These are phyloP conservation scores for Nothocercus nigrocapillus DNA, from an alignment of 2,113 vertebrate species.

Conservation along the genomic window DNA sequence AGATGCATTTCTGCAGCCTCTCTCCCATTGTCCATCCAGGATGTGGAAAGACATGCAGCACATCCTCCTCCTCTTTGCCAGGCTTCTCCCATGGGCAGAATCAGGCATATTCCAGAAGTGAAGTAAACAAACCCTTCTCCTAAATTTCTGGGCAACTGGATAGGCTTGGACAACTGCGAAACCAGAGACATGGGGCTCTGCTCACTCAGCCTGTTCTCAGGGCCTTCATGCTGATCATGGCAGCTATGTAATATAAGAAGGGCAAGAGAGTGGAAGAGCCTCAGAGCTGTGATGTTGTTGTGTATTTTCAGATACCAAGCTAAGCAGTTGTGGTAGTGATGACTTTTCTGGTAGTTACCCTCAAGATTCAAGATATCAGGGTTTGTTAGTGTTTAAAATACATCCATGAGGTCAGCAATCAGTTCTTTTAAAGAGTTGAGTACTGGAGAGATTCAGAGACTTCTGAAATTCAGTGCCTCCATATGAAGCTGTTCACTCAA, in stretches of 20 bases:
- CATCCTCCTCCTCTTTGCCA: too few relatives aligned
- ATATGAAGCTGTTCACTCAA: neutral
- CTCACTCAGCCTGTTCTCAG: neutral
- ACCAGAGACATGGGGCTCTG: neutral
- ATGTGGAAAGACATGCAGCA: neutral
- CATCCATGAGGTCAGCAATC: neutral
- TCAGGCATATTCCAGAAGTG: neutral
- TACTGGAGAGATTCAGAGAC: neutral
- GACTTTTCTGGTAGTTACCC: neutral
- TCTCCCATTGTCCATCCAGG: neutral
- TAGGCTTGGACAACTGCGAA: neutral
- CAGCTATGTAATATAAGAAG: neutral
- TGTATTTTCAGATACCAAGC: neutral
- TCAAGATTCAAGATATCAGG: neutral
- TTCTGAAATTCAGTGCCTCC: neutral
- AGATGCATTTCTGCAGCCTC: neutral
- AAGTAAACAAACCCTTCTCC: neutral
- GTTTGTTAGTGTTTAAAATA: neutral
- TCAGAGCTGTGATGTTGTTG: neutral
- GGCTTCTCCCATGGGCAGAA: neutral
- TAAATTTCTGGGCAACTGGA: neutral
- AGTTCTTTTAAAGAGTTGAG: neutral
- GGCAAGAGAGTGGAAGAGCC: neutral
- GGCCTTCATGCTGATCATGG: neutral
- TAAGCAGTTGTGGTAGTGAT: neutral